Base-by-base conservation (phyloP, 2,797 vertebrate genomes). In the Alouatta caraya region DNA sequence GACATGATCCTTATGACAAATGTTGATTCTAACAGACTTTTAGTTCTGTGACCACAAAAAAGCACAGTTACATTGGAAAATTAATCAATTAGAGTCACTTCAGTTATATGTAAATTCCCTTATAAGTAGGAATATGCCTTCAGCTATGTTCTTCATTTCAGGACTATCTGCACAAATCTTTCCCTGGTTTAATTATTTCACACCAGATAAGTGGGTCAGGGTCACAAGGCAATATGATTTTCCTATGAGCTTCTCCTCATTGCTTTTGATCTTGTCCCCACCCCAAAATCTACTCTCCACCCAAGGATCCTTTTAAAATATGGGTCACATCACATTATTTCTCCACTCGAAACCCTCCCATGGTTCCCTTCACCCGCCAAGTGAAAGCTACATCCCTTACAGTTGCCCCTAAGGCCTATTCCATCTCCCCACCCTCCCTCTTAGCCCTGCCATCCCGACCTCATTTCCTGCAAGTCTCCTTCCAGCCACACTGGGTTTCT, bases 161-260 rank as follows among this genome's bases (percentile, higher is more conserved):
- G 46, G 72, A 50, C 55, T 15, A 14, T 84, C 72, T 46, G 2
- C 4, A 9, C 44, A 24, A 50, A 39, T 46, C 30, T 79, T 48
- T 61, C 15, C 52, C n/a, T 21, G 42, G 14, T 50, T 93, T 86
- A 59, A 90, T 84, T 84, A 90, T 83, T 79, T 79, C n/a, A 21
- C 83, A 52, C 44, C 28, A 22, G 6, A 2, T 21, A 33, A 72
- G 39, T 28, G 13, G 33, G 70, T 61, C 46, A 57, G 30, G 33
- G 52, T 57, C 61, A 19, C 61, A 79, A n/a, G 70, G 59, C 44
- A 22, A 76, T 57, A 61, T 30, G 8, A 42, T 73, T 52, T 83
- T 64, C 73, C 79, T 10, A 8, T 8, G 55, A 55, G 42, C 61
- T 81, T 33, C 28, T 46, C 76, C 19, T 21, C 24, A 1, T 33